Percentiles rank a stretch among this genome's conserved stretches.
Conservation (phyloP, 1,140 invertebrate genomes). For the Brachionus sp. region DNA sequence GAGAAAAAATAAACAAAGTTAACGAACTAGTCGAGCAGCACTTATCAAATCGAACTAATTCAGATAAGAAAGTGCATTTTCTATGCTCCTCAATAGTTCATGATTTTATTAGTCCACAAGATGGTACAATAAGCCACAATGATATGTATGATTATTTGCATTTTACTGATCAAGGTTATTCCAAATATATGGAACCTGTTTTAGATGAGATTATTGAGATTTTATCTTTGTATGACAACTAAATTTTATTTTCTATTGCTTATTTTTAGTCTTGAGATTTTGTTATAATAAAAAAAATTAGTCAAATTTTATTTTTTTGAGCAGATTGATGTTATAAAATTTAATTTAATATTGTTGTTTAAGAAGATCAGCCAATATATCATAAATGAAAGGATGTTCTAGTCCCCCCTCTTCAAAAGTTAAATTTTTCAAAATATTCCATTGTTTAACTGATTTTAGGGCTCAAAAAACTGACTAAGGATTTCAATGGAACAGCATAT, state of each 20-base stretch:
- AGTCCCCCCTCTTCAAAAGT: no score
- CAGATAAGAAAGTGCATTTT: conserved; percentile 62
- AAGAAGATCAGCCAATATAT: no score
- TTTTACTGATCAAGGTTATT: conserved; percentile 74
- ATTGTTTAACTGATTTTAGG: no score
- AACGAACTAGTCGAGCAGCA: conserved; percentile 69
- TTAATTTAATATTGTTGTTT: no score
- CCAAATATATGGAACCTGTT: conserved; percentile 63
- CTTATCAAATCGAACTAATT: conserved; percentile 63
- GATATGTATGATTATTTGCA: conserved; percentile 86
- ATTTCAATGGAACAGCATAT: no score
- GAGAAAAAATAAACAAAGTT: conserved; percentile 71
- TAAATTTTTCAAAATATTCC: no score
- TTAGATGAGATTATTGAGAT: conserved; percentile 51
- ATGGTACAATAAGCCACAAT: conserved; percentile 75
- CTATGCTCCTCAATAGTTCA: conserved; percentile 72
- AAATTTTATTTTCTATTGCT: neutral
- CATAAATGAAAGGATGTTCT: no score
- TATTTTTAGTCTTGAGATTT: neutral
- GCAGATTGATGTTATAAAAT: no score
- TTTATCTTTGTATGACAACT: conserved; percentile 40
- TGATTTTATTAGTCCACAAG: conserved; percentile 64
- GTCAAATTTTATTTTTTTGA: no score
- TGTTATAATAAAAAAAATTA: no score
- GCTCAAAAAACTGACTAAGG: no score